These are phyloP conservation scores for Phrynosoma blainvillii DNA, from an alignment of 2,113 vertebrate genomes.

Conservation along the genomic window DNA sequence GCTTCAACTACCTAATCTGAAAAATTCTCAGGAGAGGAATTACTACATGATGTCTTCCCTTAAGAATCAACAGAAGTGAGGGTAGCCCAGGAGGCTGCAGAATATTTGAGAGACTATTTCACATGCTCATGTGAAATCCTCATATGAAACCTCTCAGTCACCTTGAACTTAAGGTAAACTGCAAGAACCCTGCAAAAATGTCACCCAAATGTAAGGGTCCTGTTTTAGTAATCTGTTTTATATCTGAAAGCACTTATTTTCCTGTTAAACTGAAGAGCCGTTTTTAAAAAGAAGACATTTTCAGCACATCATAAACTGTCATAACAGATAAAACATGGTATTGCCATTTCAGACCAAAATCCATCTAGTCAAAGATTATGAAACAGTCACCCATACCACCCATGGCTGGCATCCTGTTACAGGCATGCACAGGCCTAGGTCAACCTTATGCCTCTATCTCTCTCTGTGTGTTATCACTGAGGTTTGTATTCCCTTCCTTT, in stretches of 20 bases:
- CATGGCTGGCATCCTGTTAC: too few species aligned
- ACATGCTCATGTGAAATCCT: background rate
- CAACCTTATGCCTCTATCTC: too few species aligned
- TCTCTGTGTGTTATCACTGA: too few species aligned
- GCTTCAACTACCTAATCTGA: background rate
- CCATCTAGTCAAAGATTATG: background rate
- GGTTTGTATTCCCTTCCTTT: too few species aligned
- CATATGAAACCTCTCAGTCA: background rate
- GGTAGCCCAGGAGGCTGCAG: background rate
- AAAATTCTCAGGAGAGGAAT: background rate
- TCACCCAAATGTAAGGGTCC: background rate
- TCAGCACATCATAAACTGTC: background rate
- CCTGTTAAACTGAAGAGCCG: background rate
- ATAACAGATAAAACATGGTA: background rate
- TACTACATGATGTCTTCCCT: background rate
- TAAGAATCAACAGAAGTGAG: background rate
- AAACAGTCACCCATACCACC: background rate
- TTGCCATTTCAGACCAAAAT: background rate
- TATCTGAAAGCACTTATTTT: background rate
- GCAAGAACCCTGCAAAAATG: background rate
- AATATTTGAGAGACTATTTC: background rate
- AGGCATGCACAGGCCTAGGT: too few species aligned
- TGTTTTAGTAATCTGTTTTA: background rate
- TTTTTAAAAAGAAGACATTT: background rate
- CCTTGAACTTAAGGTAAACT: background rate